Base-by-base conservation (phyloP, 2,113 vertebrate species). In the Seriola quinqueradiata region DNA sequence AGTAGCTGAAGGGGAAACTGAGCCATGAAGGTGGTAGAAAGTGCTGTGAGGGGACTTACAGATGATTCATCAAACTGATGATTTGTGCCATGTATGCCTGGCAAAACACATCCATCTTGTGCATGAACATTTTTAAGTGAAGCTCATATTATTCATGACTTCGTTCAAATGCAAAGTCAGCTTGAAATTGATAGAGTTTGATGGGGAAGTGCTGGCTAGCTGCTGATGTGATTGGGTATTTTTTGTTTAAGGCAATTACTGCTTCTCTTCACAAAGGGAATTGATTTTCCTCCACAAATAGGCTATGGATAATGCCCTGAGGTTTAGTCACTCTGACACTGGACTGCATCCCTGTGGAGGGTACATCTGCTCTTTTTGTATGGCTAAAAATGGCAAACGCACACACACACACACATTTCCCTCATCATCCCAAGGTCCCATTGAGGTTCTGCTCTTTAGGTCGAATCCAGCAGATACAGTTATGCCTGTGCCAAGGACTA, bases 261-360 rank as follows among this genome's bases (percentile, higher is more conserved):
- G 77, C 66, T 73, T 85, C 80, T 81, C 61, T 71, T 71, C 86
- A 86, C 83, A 86, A 70, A 89, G 59, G 40, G 65, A 82, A 94
- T 92, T 90, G 91, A 92, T 92, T 92, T 84, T 66, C 66, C 72
- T 64, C 84, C 61, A 65, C 38, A 91, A 90, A 91, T 92, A 89
- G 90, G 83, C 63, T 87, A 86, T 58, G 54, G 75, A 85, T 87
- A 86, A 92, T 87, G 86, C 82, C 93, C 86, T 17, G 66, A 82
- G 91, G 93, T 83, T 64, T 34, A 60, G 69, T 84, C 66, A 77
- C 61, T 72, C 25, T 79, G 80, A 86, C 73, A 77, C 55, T 82
- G 67, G 72, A 79, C 50, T 66, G 25, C 54, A 76, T 8, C 58
- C 75, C 52, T 2, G 61, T 67, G 63, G 72, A 89, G 69, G 57